phyloP scores from a whole-genome alignment of 2,797 vertebrate species.

The Emys orbicularis region DNA sequence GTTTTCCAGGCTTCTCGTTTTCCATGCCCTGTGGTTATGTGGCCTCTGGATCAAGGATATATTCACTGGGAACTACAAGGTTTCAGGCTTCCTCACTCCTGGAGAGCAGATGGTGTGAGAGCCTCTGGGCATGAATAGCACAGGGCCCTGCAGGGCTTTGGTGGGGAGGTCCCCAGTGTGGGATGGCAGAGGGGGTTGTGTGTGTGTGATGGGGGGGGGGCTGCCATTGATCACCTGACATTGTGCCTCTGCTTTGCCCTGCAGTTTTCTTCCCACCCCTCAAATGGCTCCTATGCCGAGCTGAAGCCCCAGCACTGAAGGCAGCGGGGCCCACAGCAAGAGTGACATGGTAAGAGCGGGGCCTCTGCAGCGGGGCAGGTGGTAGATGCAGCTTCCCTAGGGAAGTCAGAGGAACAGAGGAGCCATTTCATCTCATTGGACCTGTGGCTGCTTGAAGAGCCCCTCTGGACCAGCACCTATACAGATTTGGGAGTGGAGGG shows the following conservation, averaged over 20 bases:
- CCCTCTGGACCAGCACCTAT: not conserved
- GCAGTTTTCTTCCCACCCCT: not conserved
- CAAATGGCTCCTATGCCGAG: not conserved
- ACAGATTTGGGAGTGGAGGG: not conserved
- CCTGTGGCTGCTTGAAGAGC: not conserved
- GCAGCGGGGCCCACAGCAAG: not conserved
- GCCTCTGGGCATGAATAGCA: not conserved
- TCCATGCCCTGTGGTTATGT: not conserved
- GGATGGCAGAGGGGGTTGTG: not conserved
- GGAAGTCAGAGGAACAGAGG: not conserved
- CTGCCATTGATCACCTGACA: not conserved
- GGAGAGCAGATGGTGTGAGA: not conserved
- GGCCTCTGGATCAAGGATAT: not conserved
- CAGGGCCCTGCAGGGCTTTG: not conserved
- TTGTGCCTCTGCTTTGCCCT: constrained; percentile 12
- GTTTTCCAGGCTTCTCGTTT: not conserved
- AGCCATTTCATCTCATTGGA: not conserved
- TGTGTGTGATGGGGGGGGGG: not conserved
- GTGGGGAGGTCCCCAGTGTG: not conserved
- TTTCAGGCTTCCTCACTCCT: not conserved
- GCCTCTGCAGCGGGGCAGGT: not conserved
- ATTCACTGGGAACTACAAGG: not conserved
- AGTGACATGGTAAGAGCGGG: constrained; percentile 13
- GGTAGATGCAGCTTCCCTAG: not conserved
- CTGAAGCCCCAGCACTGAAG: not conserved